Evolutionary conservation across 1,140 invertebrate genomes (phyloP), one percentile per base, ranked within the genome.

Genomic region (Piezodorus guildinii): DNA sequence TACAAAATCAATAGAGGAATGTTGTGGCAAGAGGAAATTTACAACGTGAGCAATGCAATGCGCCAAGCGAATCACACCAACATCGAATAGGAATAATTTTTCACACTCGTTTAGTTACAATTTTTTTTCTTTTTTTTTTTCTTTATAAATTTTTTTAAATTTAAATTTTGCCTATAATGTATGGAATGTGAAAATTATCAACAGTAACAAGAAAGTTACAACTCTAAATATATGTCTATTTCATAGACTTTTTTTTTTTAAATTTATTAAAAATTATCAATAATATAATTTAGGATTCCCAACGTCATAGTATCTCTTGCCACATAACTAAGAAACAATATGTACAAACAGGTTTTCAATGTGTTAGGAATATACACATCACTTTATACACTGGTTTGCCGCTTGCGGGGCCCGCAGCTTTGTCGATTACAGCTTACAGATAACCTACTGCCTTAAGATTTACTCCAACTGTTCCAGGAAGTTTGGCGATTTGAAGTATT

Each of bases 401-500:
- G 21, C 58, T 23, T 23, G 23, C 59, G 56, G 49, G 49, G 49
- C 49, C 49, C 17, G 49, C 49, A 19, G 23, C 49, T 52, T 25
- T 25, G n/a, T 30, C 68, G 68, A 64, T 68, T 69, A 70, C 69
- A 71, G 69, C 68, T 71, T 71, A 69, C 69, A 69, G 70, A 69
- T 67, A 61, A 43, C 16, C 45, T 58, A 54, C 56, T 65, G 45
- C 51, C 58, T 34, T 21, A 62, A n/a, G 21, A 45, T 60, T 87
- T 86, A 95, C 83, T 96, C 95, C 68, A 99, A 84, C 78, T 97
- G 94, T 77, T 98, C 94, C 76, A 99, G 85, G 81, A 99, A 99
- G 81, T 98, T 96, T 51, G 94, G 92, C 69, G 91, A 93, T 78
- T 99, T 98, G 85, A 99, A 99, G 81, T 96, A 98, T 75, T 99